phyloP scores from a whole-genome alignment of 1,140 invertebrate genomes.

The Himalopsyche phryganea region DNA sequence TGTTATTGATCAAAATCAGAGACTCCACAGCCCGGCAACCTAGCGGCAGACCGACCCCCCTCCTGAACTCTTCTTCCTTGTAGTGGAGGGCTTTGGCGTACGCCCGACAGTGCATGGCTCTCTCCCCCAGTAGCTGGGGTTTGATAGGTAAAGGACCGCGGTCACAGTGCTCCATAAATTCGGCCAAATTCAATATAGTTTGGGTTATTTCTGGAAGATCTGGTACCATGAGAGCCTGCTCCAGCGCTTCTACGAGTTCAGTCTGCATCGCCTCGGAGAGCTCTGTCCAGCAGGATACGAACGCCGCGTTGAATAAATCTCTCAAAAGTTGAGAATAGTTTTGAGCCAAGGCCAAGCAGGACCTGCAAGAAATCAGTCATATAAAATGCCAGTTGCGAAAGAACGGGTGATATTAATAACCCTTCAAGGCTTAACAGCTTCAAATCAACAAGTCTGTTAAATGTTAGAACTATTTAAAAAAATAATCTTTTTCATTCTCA shows the following conservation, averaged over 20 bases:
- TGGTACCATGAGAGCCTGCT: slow-evolving; percentile 86
- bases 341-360: slow-evolving; percentile 89
- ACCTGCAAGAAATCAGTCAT: slow-evolving; percentile 47
- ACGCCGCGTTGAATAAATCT: slow-evolving; percentile 97
- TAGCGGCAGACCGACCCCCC: slow-evolving; percentile 56
- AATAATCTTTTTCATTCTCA: no score
- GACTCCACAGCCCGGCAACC: slow-evolving; percentile 85
- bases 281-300: slow-evolving; percentile 98
- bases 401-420: no score
- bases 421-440: no score
- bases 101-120: slow-evolving; percentile 82
- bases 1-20: slow-evolving; percentile 97
- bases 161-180: slow-evolving; percentile 99
- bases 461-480: no score
- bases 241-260: slow-evolving; percentile 83
- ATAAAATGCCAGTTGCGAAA: background rate
- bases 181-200: slow-evolving; percentile 94
- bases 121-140: slow-evolving; percentile 73
- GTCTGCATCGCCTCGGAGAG: slow-evolving; percentile 76
- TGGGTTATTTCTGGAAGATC: slow-evolving; percentile 97
- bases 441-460: no score
- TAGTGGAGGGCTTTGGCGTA: slow-evolving; percentile 97
- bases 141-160: slow-evolving; percentile 91
- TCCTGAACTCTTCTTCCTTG: slow-evolving; percentile 94
- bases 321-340: slow-evolving; percentile 90